A percentile compares a stretch with the other conserved stretches of the same genome.
Evolutionary conservation across 1,140 invertebrate genomes (phyloP).

Genomic region (Drosophila aff.): DNA sequence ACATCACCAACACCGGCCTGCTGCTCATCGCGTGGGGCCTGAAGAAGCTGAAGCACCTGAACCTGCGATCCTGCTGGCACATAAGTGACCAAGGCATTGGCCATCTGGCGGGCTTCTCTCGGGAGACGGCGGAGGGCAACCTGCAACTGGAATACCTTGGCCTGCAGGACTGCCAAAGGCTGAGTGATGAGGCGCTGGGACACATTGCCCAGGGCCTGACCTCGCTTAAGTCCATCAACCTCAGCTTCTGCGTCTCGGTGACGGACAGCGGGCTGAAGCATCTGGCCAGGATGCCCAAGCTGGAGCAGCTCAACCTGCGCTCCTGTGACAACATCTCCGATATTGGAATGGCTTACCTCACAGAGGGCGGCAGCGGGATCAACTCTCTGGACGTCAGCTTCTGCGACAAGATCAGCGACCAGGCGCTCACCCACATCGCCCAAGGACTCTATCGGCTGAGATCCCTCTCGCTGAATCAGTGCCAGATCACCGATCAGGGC

Average conservation of each 20-base stretch:
- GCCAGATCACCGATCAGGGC: slow-evolving; percentile 96
- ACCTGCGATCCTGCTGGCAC: slow-evolving; percentile 96
- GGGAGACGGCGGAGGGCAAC: slow-evolving; percentile 89
- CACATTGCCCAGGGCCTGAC: slow-evolving; percentile 93
- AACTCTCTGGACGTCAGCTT: slow-evolving; percentile 95
- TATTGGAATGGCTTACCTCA: slow-evolving; percentile 95
- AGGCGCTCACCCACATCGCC: slow-evolving; percentile 94
- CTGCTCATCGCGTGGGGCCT: slow-evolving; percentile 94
- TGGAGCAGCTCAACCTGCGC: slow-evolving; percentile 95
- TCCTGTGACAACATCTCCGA: slow-evolving; percentile 98
- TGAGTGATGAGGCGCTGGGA: slow-evolving; percentile 95
- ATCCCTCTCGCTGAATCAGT: slow-evolving; percentile 94
- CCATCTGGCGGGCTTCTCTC: slow-evolving; percentile 91
- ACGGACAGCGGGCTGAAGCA: slow-evolving; percentile 96
- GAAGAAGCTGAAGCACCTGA: slow-evolving; percentile 92
- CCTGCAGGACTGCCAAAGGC: slow-evolving; percentile 96
- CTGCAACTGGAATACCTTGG: slow-evolving; percentile 92
- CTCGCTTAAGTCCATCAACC: slow-evolving; percentile 92
- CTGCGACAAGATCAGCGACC: slow-evolving; percentile 97
- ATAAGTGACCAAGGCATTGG: slow-evolving; percentile 95
- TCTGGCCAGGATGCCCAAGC: slow-evolving; percentile 92
- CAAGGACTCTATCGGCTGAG: slow-evolving; percentile 93
- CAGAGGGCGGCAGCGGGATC: slow-evolving; percentile 92
- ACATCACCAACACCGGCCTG: slow-evolving; percentile 95
- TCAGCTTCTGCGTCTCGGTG: slow-evolving; percentile 97